A percentile compares a stretch with the other conserved stretches of the same genome.
Conservation (phyloP, 2,113 vertebrate species). For the Callorhinus ursinus region DNA sequence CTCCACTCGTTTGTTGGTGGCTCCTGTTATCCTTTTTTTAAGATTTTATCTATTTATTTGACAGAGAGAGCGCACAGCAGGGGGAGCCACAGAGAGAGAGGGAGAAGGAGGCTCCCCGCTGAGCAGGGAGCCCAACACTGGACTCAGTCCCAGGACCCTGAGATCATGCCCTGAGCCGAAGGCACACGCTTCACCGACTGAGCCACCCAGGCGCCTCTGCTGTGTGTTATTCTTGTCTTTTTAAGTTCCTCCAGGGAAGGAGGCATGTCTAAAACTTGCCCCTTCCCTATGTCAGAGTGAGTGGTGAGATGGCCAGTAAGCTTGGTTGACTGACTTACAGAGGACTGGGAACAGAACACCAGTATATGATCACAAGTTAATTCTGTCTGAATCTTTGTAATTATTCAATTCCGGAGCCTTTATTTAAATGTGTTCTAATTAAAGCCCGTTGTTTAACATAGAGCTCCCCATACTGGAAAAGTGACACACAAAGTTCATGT, state of each 20-base stretch:
- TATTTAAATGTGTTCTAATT: background rate
- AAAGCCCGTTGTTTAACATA: background rate
- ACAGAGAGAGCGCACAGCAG: no score
- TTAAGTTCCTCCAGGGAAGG: background rate
- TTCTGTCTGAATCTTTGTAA: fast-evolving
- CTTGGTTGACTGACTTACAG: background rate
- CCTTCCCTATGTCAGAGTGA: background rate
- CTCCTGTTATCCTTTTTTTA: background rate
- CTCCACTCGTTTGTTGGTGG: fast-evolving
- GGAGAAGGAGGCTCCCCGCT: no score
- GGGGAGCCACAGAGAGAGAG: no score
- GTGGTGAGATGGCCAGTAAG: no score
- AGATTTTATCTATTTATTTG: no score
- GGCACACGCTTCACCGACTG: no score
- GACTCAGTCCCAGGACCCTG: no score
- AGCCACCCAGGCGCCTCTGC: no score
- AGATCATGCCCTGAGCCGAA: no score
- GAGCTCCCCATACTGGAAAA: no score
- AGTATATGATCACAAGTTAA: fast-evolving
- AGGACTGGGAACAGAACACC: background rate
- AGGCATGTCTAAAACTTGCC: fast-evolving
- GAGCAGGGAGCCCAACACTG: no score
- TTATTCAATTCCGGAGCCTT: background rate
- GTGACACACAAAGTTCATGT: fast-evolving
- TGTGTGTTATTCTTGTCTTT: background rate